Base-by-base conservation (phyloP, 2,888 invertebrate genomes). In the Heterodera filipjevi region DNA sequence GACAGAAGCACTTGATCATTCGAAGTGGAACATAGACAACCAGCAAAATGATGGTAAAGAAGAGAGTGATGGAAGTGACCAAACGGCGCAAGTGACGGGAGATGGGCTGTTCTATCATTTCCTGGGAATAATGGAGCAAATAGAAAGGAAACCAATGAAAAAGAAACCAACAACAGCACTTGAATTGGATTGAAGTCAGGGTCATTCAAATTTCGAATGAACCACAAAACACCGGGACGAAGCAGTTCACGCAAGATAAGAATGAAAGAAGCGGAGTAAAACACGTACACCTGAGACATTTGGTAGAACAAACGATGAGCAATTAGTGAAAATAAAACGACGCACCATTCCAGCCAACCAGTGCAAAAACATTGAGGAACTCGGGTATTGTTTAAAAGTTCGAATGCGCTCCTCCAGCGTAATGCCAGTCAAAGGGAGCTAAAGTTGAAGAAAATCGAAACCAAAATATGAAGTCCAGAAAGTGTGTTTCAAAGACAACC, bases 111-210 rank as follows among this genome's bases (percentile, higher is more conserved):
- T 98, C 97, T 84, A 99, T 98, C 98, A 99, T 98, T 93, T 95
- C 59, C 73, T 71, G 19, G 2, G 27, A 14, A 19, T 14, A 73
- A 76, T 76, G 14, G 3, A 8, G n/a, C n/a, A 68, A 10, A 39
- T 32, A 32, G 2, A n/a, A 10, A 6, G 39, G 19, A 19, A 10
- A 1, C 30, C 16, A 16, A 10, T 16, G 59, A 35, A 46, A 72
- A 16, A 3, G 19, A 22, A 49, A n/a, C n/a, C n/a, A n/a, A n/a
- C 30, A 0, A 35, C n/a, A 92, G 92, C 90, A 92, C 95, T 91
- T 95, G 96, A 81, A 99, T 96, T 12, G 99, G 99, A 91, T 97
- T 98, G 89, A 99, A 99, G 89, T 99, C 98, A 0, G 99, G 98
- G 91, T 99, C 98, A 90, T 99, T 99, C 79, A 99, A 92, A 90